These are phyloP conservation scores for Drosophila subpulchrella DNA, from an alignment of 1,140 invertebrate species.

Conservation along the genomic window DNA sequence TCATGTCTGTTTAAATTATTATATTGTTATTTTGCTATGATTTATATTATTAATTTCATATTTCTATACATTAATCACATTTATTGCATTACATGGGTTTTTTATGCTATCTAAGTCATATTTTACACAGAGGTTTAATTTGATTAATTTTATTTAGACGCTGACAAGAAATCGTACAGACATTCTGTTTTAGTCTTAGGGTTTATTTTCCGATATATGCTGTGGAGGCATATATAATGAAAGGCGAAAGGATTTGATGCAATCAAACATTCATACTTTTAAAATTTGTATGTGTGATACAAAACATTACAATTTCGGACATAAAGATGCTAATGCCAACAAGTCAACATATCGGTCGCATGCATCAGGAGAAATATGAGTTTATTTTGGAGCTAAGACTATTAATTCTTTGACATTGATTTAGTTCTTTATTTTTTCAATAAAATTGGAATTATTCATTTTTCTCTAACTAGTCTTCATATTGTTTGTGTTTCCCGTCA, in stretches of 20 bases:
- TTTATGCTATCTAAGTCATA: constrained; percentile 11
- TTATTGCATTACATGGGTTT: not conserved
- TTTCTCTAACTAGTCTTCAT: not conserved
- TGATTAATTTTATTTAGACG: constrained; percentile 11
- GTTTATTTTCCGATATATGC: not conserved
- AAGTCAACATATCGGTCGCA: not conserved
- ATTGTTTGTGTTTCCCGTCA: not conserved
- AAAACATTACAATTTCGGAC: not conserved
- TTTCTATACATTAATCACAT: constrained; percentile 13
- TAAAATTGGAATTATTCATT: not conserved
- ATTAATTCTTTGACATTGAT: not conserved
- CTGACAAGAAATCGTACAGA: constrained; percentile 1
- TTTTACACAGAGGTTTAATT: constrained; percentile 16
- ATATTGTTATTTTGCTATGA: constrained; percentile 14
- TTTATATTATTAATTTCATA: constrained; percentile 13
- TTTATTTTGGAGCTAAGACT: not conserved
- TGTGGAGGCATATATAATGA: not conserved
- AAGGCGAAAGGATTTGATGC: not conserved
- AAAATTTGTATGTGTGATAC: not conserved
- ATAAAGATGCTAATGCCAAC: not conserved
- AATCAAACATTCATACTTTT: not conserved
- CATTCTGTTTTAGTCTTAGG: not conserved
- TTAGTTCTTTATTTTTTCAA: not conserved
- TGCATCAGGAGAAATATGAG: not conserved
- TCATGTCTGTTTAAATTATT: constrained; percentile 5